Conservation (phyloP, 2,888 invertebrate species). For the Melieria picta region DNA sequence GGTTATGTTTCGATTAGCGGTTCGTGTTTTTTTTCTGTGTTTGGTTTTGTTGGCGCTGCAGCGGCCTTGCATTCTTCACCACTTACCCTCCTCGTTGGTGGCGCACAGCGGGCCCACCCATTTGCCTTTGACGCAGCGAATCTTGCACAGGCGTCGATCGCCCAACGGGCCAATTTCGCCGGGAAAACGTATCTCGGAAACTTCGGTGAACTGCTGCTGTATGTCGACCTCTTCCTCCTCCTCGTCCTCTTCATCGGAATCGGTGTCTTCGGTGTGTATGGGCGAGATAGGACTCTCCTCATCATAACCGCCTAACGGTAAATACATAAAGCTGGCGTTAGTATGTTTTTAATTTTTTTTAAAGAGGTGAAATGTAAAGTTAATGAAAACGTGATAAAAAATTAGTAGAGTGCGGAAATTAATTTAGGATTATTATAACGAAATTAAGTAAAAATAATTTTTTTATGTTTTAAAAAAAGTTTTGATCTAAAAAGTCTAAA, state of each 20-base stretch:
- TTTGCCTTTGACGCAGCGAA: conserved; percentile 84
- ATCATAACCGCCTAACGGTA: conserved; percentile 56
- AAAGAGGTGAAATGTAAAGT: too few species aligned
- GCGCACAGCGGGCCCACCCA: conserved; percentile 88
- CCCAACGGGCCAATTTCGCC: conserved; percentile 79
- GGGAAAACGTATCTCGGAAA: conserved; percentile 71
- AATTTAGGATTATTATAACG: too few species aligned
- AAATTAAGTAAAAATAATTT: too few species aligned
- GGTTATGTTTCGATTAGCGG: conserved; percentile 30
- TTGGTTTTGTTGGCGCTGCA: conserved; percentile 20
- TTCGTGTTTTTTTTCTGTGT: conserved; percentile 18
- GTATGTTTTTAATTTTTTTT: too few species aligned
- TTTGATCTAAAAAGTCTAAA: too few species aligned
- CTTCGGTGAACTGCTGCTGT: conserved; percentile 64
- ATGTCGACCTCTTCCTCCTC: conserved; percentile 64
- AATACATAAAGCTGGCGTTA: neutral
- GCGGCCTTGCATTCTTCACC: conserved; percentile 39
- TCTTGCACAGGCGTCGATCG: conserved; percentile 81
- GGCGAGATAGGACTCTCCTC: conserved; percentile 64
- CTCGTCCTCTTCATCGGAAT: conserved; percentile 63
- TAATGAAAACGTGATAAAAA: too few species aligned
- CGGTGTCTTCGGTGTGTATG: conserved; percentile 61
- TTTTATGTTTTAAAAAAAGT: too few species aligned
- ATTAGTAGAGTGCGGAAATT: too few species aligned
- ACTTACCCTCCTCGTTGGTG: conserved; percentile 75